Evolutionary conservation across 30 jellyfish, hydroid and myxozoan genomes (phyloP).

Genomic region (Cassiopea xamachana): DNA sequence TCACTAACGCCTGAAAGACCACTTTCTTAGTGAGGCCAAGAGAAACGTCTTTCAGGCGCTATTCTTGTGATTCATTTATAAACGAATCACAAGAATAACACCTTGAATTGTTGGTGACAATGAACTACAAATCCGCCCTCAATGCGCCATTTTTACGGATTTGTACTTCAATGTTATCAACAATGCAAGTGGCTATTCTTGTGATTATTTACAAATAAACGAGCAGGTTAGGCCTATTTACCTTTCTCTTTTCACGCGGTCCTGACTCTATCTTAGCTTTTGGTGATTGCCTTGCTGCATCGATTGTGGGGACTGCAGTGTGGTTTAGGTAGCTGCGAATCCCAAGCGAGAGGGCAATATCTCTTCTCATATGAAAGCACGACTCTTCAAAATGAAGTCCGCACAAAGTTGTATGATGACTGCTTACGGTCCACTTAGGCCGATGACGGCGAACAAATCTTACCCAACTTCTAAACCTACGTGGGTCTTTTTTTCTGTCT

Average conservation of each 20-base stretch:
- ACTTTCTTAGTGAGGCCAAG: too few relatives aligned
- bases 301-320: slow-evolving; percentile 51
- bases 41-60: too few relatives aligned
- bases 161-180: too few relatives aligned
- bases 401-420: slow-evolving; percentile 14
- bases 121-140: too few relatives aligned
- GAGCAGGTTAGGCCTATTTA: slow-evolving; percentile 19
- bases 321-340: slow-evolving; percentile 25
- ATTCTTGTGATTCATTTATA: too few relatives aligned
- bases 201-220: not conserved
- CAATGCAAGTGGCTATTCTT: too few relatives aligned
- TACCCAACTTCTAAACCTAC: slow-evolving; percentile 7
- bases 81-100: too few relatives aligned
- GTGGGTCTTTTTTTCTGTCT: not conserved
- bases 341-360: slow-evolving; percentile 47
- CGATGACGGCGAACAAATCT: slow-evolving; percentile 31
- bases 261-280: not conserved
- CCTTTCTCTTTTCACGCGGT: slow-evolving; percentile 17
- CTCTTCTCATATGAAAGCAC: slow-evolving; percentile 20
- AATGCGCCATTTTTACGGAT: too few relatives aligned
- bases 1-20: too few relatives aligned
- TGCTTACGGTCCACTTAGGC: slow-evolving; percentile 15
- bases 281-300: slow-evolving; percentile 45
- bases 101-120: too few relatives aligned
- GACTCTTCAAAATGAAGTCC: slow-evolving; percentile 45